A percentile compares a stretch with the other conserved stretches of the same genome.
These are phyloP conservation scores for Cheilosia grossa DNA, from an alignment of 2,888 invertebrate species.

Conservation along the genomic window DNA sequence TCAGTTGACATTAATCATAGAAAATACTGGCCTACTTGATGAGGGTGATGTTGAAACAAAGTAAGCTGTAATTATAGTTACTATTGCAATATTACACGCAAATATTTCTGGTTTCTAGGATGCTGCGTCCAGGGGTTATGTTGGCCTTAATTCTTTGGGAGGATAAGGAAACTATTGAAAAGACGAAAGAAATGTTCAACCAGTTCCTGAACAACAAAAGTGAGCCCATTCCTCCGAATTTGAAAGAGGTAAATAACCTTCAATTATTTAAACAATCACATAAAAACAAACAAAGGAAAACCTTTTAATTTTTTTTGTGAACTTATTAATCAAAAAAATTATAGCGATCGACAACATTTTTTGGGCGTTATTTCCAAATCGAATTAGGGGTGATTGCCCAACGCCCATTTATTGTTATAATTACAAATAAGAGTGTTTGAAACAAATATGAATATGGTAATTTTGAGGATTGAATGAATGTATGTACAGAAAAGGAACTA, in stretches of 20 bases:
- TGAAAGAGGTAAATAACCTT: conserved; percentile 80
- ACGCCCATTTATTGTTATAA: too few relatives aligned
- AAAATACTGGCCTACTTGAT: conserved; percentile 81
- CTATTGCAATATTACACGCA: neutral
- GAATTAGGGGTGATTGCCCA: too few relatives aligned
- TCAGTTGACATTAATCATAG: conserved; percentile 81
- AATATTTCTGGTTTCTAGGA: conserved; percentile 76
- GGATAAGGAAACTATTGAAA: conserved; percentile 81
- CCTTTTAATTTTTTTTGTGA: too few relatives aligned
- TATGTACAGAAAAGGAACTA: too few relatives aligned
- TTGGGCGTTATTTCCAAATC: too few relatives aligned
- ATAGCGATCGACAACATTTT: too few relatives aligned
- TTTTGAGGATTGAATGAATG: too few relatives aligned
- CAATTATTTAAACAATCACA: too few relatives aligned
- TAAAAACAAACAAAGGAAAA: too few relatives aligned
- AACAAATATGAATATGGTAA: too few relatives aligned
- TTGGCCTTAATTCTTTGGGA: conserved; percentile 83
- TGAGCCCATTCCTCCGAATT: conserved; percentile 81
- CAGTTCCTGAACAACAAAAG: conserved; percentile 81
- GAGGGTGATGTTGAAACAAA: conserved; percentile 81
- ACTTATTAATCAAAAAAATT: too few relatives aligned
- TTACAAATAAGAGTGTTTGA: too few relatives aligned
- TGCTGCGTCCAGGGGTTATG: conserved; percentile 82
- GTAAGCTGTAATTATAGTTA: conserved; percentile 74
- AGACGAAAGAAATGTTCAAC: conserved; percentile 82